phyloP scores from a whole-genome alignment of 2,888 invertebrate species.

The Brassicogethes aeneus region DNA sequence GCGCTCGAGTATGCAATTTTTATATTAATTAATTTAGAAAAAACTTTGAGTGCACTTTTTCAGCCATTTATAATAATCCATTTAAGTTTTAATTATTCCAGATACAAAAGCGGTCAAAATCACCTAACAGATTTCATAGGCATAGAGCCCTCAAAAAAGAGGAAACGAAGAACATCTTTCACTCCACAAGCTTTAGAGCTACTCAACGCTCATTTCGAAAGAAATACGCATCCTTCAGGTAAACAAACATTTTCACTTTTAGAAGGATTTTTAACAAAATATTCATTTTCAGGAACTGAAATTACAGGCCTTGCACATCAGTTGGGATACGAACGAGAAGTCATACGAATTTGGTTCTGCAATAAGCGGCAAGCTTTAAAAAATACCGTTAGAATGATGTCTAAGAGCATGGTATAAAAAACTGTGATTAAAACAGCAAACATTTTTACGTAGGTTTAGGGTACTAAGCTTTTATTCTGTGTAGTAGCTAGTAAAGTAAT shows the following conservation, averaged over 20 bases:
- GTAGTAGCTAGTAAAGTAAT: too few species aligned
- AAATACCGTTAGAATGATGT: constrained; percentile 95
- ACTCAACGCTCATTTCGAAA: constrained; percentile 90
- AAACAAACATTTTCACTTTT: constrained; percentile 20
- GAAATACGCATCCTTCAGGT: constrained; percentile 98
- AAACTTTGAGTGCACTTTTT: too few species aligned
- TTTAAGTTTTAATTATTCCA: constrained; percentile 44
- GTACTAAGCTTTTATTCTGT: too few species aligned
- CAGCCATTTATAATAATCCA: constrained; percentile 12
- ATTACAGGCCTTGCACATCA: constrained; percentile 93
- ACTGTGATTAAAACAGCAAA: constrained; percentile 18
- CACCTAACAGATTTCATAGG: constrained; percentile 94
- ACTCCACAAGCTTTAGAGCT: constrained; percentile 93
- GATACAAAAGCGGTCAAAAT: constrained; percentile 87
- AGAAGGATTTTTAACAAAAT: background rate
- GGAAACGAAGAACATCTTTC: constrained; percentile 93
- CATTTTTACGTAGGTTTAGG: background rate
- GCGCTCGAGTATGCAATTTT: too few species aligned
- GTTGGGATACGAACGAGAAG: constrained; percentile 93
- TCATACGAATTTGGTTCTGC: constrained; percentile 98
- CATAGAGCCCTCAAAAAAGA: constrained; percentile 93
- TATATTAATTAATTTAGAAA: too few species aligned
- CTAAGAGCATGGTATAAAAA: constrained; percentile 67
- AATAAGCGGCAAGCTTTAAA: constrained; percentile 96
- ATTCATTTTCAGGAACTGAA: constrained; percentile 70